Evolutionary conservation across 2,797 vertebrate genomes (phyloP), one percentile per base, ranked within the genome.

Genomic region (Pyrocephalus nanus): DNA sequence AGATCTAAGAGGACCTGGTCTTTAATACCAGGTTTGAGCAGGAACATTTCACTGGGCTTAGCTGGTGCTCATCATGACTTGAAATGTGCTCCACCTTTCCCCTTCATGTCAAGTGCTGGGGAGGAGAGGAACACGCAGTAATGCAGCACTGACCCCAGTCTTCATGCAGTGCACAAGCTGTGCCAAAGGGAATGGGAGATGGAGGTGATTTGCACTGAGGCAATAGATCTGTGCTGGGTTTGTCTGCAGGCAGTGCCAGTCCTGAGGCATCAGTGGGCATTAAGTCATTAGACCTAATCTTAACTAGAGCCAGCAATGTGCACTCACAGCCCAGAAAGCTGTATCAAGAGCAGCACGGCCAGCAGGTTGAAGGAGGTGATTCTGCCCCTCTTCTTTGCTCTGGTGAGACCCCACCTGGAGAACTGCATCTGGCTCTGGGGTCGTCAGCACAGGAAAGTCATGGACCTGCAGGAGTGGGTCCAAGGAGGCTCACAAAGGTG

Each of bases 71-170:
- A 2, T 50, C 19, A 3, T 48, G 36, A 18, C 42, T 64, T 82
- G 40, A 62, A 82, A 40, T 26, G 19, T 50, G 7, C 11, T 93
- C 4, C 17, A 27, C 26, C 12, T 74, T 70, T 54, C 19, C 8
- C 3, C 5, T 66, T 53, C 0, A 0, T 1, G 3, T 57, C 26
- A 26, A 36, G 29, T 81, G 16, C 42, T 74, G 61, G 2, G 23
- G 30, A 76, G 53, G 16, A 83, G 51, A 66, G 5, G 34, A 66
- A 13, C 5, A 5, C 3, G 3, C 42, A 19, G 40, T 18, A 29
- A 27, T 2, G 20, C 13, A 64, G 66, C 25, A 3, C 26, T 50
- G 69, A 48, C 42, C 19, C 3, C 27, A 11, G 53, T 81, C 15
- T 48, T 43, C 26, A 1, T 38, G 77, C 20, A 53, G 48, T 20